These are phyloP conservation scores for Pelobates fuscus DNA, from an alignment of 2,113 vertebrate genomes.

Conservation along the genomic window DNA sequence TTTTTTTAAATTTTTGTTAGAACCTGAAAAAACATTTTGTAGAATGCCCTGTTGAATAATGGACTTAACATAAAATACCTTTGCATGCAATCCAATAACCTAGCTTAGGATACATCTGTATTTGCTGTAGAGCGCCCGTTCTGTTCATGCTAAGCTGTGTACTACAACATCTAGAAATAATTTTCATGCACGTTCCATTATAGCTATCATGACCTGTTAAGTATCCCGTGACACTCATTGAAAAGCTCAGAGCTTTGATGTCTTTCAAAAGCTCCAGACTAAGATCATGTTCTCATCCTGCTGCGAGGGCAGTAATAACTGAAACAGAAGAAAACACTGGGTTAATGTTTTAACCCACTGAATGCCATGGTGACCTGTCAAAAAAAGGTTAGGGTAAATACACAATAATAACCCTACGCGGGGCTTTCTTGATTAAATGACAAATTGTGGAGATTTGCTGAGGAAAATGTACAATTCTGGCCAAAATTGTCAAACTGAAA, in stretches of 20 bases:
- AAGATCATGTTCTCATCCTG: conserved; percentile 20
- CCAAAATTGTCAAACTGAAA: too few species aligned
- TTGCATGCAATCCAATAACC: background rate
- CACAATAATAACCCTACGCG: too few species aligned
- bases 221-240: conserved; percentile 34
- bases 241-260: conserved; percentile 32
- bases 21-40: too few species aligned
- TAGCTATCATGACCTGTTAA: conserved; percentile 28
- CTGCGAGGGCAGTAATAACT: conserved; percentile 4
- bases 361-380: too few species aligned
- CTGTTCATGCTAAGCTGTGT: conserved; percentile 5
- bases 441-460: too few species aligned
- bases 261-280: background rate
- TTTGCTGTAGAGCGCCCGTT: background rate
- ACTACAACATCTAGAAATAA: conserved; percentile 33
- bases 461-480: too few species aligned
- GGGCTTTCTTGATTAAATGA: too few species aligned
- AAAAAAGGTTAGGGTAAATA: too few species aligned
- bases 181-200: conserved; percentile 27
- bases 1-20: too few species aligned
- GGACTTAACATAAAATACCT: background rate
- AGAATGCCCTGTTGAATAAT: too few species aligned
- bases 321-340: background rate
- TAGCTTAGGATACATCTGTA: background rate
- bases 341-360: too few species aligned